Conservation (phyloP, 2,888 invertebrate species). For the Bembecia ichneumoniformis region DNA sequence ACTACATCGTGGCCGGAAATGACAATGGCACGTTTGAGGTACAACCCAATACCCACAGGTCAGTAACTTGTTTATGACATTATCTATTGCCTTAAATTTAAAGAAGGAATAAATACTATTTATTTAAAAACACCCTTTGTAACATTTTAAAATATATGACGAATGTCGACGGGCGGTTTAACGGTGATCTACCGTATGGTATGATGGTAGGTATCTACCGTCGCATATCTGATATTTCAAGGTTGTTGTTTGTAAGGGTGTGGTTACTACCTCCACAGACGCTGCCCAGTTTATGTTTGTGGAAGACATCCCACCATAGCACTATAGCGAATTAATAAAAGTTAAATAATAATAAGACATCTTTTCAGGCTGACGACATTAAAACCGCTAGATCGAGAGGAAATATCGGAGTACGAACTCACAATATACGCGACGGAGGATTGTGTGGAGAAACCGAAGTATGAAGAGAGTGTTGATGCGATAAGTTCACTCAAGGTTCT, state of each 20-base stretch:
- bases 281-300: too few species aligned
- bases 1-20: slow-evolving; percentile 91
- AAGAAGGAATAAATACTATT: neutral
- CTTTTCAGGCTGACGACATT: slow-evolving; percentile 18
- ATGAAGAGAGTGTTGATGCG: slow-evolving; percentile 69
- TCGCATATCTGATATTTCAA: too few species aligned
- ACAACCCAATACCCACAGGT: slow-evolving; percentile 82
- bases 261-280: too few species aligned
- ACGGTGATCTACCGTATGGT: too few species aligned
- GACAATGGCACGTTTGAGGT: slow-evolving; percentile 79
- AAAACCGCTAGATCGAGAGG: slow-evolving; percentile 79
- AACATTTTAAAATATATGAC: too few species aligned
- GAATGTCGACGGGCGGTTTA: too few species aligned
- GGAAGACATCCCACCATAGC: too few species aligned
- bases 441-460: slow-evolving; percentile 71
- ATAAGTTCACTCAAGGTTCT: slow-evolving; percentile 80
- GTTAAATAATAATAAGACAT: neutral
- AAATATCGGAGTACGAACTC: slow-evolving; percentile 72
- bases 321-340: too few species aligned
- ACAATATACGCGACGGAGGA: slow-evolving; percentile 83
- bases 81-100: neutral
- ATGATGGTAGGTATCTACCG: too few species aligned
- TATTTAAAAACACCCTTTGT: too few species aligned
- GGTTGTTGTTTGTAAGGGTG: too few species aligned
- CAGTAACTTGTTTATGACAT: slow-evolving; percentile 19